Base-by-base conservation (phyloP, 2,113 vertebrate species). In the Trochalopteron elliotii region DNA sequence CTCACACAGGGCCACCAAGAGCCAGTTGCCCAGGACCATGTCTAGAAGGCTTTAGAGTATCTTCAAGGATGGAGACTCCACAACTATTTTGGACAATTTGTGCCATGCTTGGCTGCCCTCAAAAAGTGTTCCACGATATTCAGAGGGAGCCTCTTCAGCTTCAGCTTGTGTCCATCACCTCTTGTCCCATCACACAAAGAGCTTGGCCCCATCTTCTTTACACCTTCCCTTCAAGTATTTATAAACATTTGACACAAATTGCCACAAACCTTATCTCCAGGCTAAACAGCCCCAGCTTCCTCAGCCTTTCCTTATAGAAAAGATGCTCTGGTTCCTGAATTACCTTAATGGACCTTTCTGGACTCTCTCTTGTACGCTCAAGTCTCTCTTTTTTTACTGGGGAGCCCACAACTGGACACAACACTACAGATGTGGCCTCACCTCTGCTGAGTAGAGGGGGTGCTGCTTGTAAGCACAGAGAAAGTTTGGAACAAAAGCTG, bases 121-220 rank as follows among this genome's bases (percentile, higher is more conserved):
- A 49, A 40, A 28, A 68, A 61, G 14, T 13, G 8, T 47, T 23
- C 19, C 11, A 25, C 0, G 0, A 24, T 49, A 55, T 6, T 77
- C 25, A 42, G n/a, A 83, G 18, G 8, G 18, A 77, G 56, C 5
- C 8, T 69, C 22, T 31, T 69, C 22, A 63, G 35, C 78, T 83
- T 77, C 71, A 37, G 22, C 33, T 69, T 63, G 27, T 23, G 8
- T 37, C 25, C 30, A 55, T 35, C 17, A 55, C n/a, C 28, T 60
- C 42, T 67, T 47, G 45, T 31, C 35, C 14, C 39, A 52, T 21
- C 21, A 78, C 11, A 49, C 10, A 21, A 9, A 37, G 10, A 49
- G 14, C 39, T 42, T 59, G 11, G 57, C 28, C 74, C 28, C 8
- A 44, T 31, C 10, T 71, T 83, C n/a, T 74, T 82, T 59, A 69